Percentiles rank a stretch among this genome's conserved stretches.
Conservation (phyloP, 2,797 vertebrate genomes). For the Salmo trutta region DNA sequence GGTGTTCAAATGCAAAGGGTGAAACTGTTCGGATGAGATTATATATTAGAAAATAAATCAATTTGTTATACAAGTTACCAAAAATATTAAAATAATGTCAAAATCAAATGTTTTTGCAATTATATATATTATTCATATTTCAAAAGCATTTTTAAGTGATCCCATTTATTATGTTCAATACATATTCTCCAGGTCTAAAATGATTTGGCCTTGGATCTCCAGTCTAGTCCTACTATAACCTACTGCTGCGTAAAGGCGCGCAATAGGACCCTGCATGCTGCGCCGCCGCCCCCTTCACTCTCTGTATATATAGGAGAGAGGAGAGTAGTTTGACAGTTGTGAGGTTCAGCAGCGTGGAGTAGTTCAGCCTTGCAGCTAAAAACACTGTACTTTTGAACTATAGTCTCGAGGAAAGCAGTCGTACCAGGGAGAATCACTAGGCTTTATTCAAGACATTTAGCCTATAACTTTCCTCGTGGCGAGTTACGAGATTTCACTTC, state of each 20-base stretch:
- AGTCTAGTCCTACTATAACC: slow-evolving; percentile 6
- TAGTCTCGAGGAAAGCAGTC: not conserved
- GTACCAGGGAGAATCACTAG: not conserved
- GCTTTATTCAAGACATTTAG: not conserved
- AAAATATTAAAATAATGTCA: not conserved
- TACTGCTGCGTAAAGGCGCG: not conserved
- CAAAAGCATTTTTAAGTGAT: no score
- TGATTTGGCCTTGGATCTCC: not conserved
- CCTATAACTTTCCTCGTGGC: not conserved
- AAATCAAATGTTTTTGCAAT: not conserved
- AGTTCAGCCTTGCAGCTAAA: not conserved
- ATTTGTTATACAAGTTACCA: not conserved
- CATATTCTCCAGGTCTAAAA: not conserved
- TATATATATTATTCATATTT: not conserved
- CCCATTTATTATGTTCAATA: not conserved
- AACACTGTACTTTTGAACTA: not conserved
- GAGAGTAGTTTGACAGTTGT: slow-evolving; percentile 50
- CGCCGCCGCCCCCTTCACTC: slow-evolving; percentile 1
- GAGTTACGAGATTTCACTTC: slow-evolving; percentile 3
- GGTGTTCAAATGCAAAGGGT: not conserved
- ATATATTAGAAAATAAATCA: not conserved
- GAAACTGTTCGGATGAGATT: not conserved
- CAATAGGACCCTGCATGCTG: slow-evolving; percentile 46
- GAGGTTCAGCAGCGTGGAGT: slow-evolving; percentile 30
- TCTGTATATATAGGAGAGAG: slow-evolving; percentile 64